These are phyloP conservation scores for Ariopsis seemanni DNA, from an alignment of 2,113 vertebrate species.

Conservation along the genomic window DNA sequence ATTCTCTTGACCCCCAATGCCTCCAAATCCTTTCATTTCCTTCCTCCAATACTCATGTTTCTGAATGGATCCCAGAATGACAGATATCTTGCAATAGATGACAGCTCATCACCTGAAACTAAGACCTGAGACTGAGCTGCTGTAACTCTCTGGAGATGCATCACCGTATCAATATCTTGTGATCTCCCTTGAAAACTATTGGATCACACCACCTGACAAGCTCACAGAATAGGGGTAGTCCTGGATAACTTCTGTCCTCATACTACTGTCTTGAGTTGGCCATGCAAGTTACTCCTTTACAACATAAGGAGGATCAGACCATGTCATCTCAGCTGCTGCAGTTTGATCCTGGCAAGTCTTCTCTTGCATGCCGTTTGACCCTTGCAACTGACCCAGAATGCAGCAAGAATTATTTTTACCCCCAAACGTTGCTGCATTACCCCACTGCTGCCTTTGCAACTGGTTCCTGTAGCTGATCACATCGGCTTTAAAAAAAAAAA, in stretches of 20 bases:
- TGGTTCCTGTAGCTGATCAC: not conserved
- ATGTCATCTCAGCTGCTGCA: not conserved
- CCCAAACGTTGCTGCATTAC: not conserved
- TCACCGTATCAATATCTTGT: not conserved
- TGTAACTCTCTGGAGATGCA: not conserved
- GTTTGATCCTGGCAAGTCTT: not conserved
- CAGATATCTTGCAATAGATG: not conserved
- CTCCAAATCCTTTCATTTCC: not conserved
- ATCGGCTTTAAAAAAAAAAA: not conserved
- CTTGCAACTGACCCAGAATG: not conserved
- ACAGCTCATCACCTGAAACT: not conserved
- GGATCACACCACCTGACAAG: not conserved
- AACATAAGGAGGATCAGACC: not conserved
- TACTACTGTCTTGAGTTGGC: not conserved
- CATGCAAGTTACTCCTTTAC: not conserved
- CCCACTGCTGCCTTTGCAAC: not conserved
- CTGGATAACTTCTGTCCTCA: not conserved
- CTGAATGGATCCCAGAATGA: not conserved
- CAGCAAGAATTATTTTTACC: not conserved
- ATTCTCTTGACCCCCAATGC: not conserved
- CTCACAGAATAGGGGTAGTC: not conserved
- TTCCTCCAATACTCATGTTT: not conserved
- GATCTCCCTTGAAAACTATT: not conserved
- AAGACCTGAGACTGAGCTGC: not conserved
- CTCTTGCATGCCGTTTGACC: not conserved